Percentiles rank a stretch among this genome's conserved stretches.
Evolutionary conservation across 2,113 vertebrate species (phyloP).

Genomic region (Prunella fulvescens): DNA sequence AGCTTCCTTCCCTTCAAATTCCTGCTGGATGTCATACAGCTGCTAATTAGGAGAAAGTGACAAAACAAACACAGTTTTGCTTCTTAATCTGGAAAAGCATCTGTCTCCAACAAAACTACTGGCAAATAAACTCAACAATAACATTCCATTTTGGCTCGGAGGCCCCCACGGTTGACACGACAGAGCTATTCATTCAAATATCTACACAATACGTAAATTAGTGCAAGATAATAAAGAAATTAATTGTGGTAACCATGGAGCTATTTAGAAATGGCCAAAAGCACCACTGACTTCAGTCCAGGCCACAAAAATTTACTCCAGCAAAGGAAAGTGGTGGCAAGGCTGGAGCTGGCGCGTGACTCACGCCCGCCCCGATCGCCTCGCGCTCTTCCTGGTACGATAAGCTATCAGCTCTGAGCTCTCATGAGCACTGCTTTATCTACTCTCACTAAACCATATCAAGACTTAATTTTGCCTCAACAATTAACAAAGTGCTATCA

Average conservation of each 20-base stretch:
- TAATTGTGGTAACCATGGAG: not conserved
- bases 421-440: not conserved
- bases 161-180: not conserved
- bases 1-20: not conserved
- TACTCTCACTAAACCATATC: not conserved
- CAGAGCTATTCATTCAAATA: not conserved
- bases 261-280: conserved; percentile 18
- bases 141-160: not conserved
- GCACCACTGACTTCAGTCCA: conserved; percentile 35
- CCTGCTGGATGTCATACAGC: not conserved
- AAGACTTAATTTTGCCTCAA: conserved; percentile 6
- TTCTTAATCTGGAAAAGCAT: conserved; percentile 20
- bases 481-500: conserved; percentile 42
- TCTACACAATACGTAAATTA: not conserved
- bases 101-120: not conserved
- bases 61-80: conserved; percentile 4
- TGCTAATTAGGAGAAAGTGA: not conserved
- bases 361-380: not conserved
- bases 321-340: not conserved
- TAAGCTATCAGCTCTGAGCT: conserved; percentile 15
- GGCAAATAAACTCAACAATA: not conserved
- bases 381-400: not conserved
- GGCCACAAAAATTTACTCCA: not conserved
- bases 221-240: not conserved
- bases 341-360: not conserved